Evolutionary conservation across 1,140 invertebrate species (phyloP), one percentile per base, ranked within the genome.

Genomic region (Sesamia nonagrioides): DNA sequence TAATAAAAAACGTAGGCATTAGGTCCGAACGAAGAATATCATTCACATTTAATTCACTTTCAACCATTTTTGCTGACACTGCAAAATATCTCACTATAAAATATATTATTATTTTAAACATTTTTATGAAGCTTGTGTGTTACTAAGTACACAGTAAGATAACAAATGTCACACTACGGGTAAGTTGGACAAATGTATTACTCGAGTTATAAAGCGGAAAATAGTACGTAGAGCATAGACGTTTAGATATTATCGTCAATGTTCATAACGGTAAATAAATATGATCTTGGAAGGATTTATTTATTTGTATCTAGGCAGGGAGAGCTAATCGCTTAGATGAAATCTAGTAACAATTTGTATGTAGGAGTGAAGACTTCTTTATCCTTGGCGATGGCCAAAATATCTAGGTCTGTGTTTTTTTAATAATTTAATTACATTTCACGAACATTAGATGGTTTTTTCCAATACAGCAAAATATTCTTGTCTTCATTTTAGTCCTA

Each of bases 1-100:
- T 86, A 13, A 97, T 92, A 68, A 97, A 92, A 60, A 94, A 95
- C 2, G 96, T 95, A 0, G 96, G 96, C 88, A 97, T 95, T 60
- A 96, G 93, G 91, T 96, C 96, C 1, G 92, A 95, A 0, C 96
- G 95, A 21, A 97, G 87, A 82, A 97, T 96, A 86, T 97, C 96
- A 66, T 97, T 92, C 5, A 96, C 88, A 89, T 96, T 95, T 37
- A 97, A 90, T 40, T 93, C 91, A 77, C 84, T 87, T 35, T 90
- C 84, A 76, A 86, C 80, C 71, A 85, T 86, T 79, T 85, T 74
- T 17, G 15, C 33, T n/a, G 35, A 69, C 45, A 74, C 76, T 35
- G 68, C n/a, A 9, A 66, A 48, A 78, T 37, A 9, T 40, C 17
- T 50, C 18, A 76, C 13, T 2, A 60, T 35, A 9, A 68, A 18